Evolutionary conservation across 2,797 vertebrate species (phyloP).

Genomic region (Pseudomugil gertrudae): DNA sequence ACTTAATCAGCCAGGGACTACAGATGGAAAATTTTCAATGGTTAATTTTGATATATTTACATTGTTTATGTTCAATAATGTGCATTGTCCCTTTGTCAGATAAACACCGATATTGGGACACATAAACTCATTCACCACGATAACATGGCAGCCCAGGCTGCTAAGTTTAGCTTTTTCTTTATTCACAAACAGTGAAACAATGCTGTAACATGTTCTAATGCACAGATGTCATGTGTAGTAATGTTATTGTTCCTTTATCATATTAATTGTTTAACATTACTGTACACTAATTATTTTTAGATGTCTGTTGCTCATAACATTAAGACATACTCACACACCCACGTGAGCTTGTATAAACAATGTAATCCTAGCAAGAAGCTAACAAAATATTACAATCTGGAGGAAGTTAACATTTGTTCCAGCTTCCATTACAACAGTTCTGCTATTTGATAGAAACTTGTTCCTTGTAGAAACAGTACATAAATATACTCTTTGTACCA

Average conservation of each 20-base stretch:
- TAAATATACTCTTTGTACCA: not conserved
- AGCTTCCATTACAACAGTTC: slow-evolving; percentile 50
- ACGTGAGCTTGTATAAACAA: slow-evolving; percentile 13
- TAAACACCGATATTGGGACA: no score
- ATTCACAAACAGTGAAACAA: not conserved
- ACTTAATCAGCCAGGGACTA: no score
- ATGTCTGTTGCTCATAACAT: not conserved
- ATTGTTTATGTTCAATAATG: no score
- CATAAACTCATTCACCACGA: no score
- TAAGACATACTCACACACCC: not conserved
- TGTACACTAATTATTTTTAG: not conserved
- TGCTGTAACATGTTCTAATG: not conserved
- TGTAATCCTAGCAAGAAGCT: slow-evolving; percentile 39
- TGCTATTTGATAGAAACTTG: slow-evolving; percentile 33
- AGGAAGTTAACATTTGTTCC: slow-evolving; percentile 70
- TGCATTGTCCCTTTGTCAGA: no score
- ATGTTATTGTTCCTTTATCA: not conserved
- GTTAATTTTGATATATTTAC: no score
- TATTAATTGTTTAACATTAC: not conserved
- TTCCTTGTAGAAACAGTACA: slow-evolving; percentile 12
- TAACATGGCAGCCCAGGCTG: no score
- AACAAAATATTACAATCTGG: slow-evolving; percentile 48
- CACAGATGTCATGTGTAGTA: no score
- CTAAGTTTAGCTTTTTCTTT: not conserved
- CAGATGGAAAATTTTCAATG: no score